Percentiles rank a stretch among this genome's conserved stretches.
Evolutionary conservation across 2,888 invertebrate species (phyloP).

Genomic region (Caenorhabditis angaria): DNA sequence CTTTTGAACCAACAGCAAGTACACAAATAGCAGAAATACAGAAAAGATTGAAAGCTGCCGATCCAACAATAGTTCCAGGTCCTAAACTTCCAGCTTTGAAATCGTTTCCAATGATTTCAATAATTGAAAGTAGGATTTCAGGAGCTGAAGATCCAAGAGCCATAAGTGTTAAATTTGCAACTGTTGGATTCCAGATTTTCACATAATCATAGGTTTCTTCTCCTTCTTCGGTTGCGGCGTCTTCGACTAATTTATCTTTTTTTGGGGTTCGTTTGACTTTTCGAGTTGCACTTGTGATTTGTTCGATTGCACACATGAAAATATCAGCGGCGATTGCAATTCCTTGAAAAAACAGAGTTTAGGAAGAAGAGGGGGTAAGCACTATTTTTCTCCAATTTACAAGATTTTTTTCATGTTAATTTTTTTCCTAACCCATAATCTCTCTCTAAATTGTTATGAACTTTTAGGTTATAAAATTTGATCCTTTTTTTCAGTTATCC

Average conservation of each 20-base stretch:
- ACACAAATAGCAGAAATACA: constrained; percentile 77
- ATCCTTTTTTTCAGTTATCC: too few relatives aligned
- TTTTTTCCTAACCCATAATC: too few relatives aligned
- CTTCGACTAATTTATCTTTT: constrained; percentile 44
- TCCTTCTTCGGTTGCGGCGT: too few relatives aligned
- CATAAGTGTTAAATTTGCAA: constrained; percentile 77
- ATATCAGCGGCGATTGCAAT: constrained; percentile 77
- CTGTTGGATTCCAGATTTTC: constrained; percentile 77
- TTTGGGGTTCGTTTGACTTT: constrained; percentile 74
- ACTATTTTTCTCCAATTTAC: background rate
- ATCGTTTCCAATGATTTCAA: constrained; percentile 77
- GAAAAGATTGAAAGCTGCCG: constrained; percentile 77
- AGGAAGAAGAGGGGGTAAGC: background rate
- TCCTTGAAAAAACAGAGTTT: constrained; percentile 17
- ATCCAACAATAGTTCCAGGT: constrained; percentile 78
- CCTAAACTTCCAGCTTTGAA: constrained; percentile 75
- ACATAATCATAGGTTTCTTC: constrained; percentile 78
- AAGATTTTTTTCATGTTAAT: too few relatives aligned
- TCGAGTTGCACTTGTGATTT: constrained; percentile 74
- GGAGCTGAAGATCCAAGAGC: constrained; percentile 77
- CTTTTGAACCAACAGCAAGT: constrained; percentile 65
- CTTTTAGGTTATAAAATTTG: too few relatives aligned
- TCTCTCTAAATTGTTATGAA: too few relatives aligned
- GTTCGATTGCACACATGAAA: constrained; percentile 77
- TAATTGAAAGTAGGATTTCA: constrained; percentile 76